Percentiles rank a stretch among this genome's conserved stretches.
These are phyloP conservation scores for Malurus elegans DNA, from an alignment of 2,113 vertebrate species.

Conservation along the genomic window DNA sequence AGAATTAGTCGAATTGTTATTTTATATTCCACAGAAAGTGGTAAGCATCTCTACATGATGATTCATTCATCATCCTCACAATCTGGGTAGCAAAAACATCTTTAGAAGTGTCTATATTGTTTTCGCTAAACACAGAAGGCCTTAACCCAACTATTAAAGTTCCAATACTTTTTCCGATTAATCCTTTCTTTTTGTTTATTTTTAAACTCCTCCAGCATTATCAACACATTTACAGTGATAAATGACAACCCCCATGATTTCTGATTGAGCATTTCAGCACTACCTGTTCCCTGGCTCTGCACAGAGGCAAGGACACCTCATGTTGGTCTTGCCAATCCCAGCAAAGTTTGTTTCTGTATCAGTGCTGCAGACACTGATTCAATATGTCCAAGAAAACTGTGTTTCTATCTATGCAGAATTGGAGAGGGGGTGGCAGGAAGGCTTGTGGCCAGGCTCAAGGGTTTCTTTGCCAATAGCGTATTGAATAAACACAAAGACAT, in stretches of 20 bases:
- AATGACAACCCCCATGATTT: neutral
- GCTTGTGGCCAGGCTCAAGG: accelerated
- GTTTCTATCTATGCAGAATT: neutral
- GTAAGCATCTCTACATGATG: neutral
- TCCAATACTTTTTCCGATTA: neutral
- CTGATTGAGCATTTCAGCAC: neutral
- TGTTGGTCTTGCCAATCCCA: neutral
- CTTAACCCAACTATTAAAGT: neutral
- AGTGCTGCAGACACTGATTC: neutral
- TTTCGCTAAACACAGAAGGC: neutral
- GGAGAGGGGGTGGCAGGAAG: neutral
- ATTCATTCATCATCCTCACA: neutral
- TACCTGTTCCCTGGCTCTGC: neutral
- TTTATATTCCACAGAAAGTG: neutral
- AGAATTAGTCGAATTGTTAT: neutral
- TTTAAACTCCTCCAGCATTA: neutral
- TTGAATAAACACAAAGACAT: neutral
- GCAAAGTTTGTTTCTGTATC: neutral
- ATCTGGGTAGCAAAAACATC: neutral
- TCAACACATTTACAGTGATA: neutral
- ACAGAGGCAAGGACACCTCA: neutral
- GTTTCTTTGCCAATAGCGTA: neutral
- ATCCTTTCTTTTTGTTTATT: neutral
- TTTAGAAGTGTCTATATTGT: neutral
- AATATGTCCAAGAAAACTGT: neutral